A percentile compares a stretch with the other conserved stretches of the same genome.
These are phyloP conservation scores for Imbricaverruca yamaguchii DNA, from an alignment of 2,888 invertebrate genomes.

Conservation along the genomic window DNA sequence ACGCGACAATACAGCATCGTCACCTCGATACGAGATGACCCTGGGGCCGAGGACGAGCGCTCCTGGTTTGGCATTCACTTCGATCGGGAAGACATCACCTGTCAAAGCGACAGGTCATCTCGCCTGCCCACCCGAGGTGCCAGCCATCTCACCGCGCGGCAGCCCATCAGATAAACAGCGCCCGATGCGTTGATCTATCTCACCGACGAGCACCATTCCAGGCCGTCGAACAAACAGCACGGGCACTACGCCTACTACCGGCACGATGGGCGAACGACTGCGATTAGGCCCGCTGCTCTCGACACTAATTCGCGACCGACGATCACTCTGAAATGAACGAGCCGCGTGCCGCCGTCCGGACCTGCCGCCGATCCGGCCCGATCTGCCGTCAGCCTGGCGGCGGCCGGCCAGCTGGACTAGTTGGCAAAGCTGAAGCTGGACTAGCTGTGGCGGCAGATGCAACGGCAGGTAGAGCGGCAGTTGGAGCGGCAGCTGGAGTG, in stretches of 20 bases:
- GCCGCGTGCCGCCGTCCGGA: not conserved
- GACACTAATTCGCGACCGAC: slow-evolving; percentile 1
- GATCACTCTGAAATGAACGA: not conserved
- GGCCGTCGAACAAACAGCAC: not conserved
- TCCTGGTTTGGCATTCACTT: too few species aligned
- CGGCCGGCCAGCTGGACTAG: too few species aligned
- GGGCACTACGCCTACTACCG: not conserved
- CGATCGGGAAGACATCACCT: too few species aligned
- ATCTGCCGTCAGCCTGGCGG: too few species aligned
- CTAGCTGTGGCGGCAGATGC: not conserved
- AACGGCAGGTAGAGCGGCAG: not conserved
- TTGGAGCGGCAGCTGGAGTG: not conserved
- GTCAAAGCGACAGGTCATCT: too few species aligned
- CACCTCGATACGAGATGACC: too few species aligned
- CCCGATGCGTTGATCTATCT: not conserved
- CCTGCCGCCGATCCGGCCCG: not conserved
- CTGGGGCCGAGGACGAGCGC: too few species aligned
- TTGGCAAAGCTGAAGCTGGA: too few species aligned
- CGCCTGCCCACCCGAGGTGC: too few species aligned
- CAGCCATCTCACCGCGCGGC: too few species aligned
- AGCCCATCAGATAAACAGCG: not conserved
- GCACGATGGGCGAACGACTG: not conserved
- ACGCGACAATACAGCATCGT: too few species aligned
- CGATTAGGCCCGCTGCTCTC: not conserved
- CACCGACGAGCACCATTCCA: not conserved